Percentiles rank a stretch among this genome's conserved stretches.
Conservation (phyloP, 2,797 vertebrate species). For the Spatula clypeata region DNA sequence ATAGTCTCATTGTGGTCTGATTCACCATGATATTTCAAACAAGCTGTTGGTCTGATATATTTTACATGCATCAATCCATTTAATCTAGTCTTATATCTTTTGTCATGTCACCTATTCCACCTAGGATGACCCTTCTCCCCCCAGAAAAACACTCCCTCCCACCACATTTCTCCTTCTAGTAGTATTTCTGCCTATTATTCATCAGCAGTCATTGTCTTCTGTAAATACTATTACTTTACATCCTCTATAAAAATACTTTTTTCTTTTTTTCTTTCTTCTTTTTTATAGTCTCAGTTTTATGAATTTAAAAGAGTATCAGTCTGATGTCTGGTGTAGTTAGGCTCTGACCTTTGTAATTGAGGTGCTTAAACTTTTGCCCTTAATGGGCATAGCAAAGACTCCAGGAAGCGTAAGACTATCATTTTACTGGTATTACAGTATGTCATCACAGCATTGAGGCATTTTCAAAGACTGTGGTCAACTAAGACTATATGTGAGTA, state of each 20-base stretch:
- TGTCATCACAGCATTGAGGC: not conserved
- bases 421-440: not conserved
- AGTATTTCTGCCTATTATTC: not conserved
- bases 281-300: not conserved
- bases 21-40: not conserved
- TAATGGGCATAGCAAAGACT: not conserved
- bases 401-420: not conserved
- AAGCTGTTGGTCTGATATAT: not conserved
- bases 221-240: not conserved
- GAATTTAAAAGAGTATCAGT: not conserved
- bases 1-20: not conserved
- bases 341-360: not conserved
- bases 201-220: not conserved
- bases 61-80: fast-evolving
- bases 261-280: not conserved
- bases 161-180: not conserved
- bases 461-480: not conserved
- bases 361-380: not conserved
- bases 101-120: not conserved
- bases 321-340: not conserved
- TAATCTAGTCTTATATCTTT: not conserved
- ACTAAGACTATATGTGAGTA: not conserved
- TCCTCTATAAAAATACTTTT: not conserved
- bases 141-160: not conserved
- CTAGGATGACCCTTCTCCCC: not conserved